These are phyloP conservation scores for Rhineura floridana DNA, from an alignment of 2,113 vertebrate species.

Conservation along the genomic window DNA sequence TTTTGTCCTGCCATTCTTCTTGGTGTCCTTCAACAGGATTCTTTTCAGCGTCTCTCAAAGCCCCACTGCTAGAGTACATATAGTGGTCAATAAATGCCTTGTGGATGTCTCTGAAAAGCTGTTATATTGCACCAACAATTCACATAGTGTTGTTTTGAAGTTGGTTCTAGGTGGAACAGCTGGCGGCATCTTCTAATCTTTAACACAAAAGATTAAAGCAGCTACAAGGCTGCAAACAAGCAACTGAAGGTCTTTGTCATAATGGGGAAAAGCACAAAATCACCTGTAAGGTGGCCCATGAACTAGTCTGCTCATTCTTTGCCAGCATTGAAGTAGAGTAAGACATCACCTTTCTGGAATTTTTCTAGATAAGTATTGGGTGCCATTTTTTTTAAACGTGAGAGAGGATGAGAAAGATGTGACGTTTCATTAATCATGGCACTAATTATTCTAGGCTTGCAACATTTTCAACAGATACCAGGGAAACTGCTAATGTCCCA, in stretches of 20 bases:
- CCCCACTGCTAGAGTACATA: conserved; percentile 7
- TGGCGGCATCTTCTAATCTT: conserved; percentile 49
- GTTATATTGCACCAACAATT: conserved; percentile 14
- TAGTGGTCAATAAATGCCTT: conserved; percentile 32
- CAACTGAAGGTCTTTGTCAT: conserved; percentile 26
- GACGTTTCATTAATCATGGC: conserved; percentile 48
- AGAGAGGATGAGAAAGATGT: conserved; percentile 51
- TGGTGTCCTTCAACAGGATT: conserved; percentile 1
- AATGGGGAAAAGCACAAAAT: background rate
- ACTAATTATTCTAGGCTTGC: conserved; percentile 47
- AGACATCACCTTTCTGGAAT: background rate
- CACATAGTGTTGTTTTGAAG: conserved; percentile 38
- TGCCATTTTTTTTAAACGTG: background rate
- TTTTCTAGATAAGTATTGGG: background rate
- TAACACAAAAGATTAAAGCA: conserved; percentile 30
- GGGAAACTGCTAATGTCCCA: background rate
- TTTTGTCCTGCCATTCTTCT: conserved; percentile 31
- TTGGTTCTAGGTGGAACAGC: conserved; percentile 41
- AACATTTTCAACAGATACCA: conserved; percentile 13
- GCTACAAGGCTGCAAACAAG: conserved; percentile 29
- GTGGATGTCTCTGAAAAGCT: conserved; percentile 41
- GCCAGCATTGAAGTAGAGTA: background rate
- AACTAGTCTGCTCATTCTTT: background rate
- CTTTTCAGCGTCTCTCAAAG: conserved; percentile 24
- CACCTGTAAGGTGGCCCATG: background rate